Evolutionary conservation across 2,888 invertebrate genomes (phyloP).

Genomic region (Synergus laeviventris): DNA sequence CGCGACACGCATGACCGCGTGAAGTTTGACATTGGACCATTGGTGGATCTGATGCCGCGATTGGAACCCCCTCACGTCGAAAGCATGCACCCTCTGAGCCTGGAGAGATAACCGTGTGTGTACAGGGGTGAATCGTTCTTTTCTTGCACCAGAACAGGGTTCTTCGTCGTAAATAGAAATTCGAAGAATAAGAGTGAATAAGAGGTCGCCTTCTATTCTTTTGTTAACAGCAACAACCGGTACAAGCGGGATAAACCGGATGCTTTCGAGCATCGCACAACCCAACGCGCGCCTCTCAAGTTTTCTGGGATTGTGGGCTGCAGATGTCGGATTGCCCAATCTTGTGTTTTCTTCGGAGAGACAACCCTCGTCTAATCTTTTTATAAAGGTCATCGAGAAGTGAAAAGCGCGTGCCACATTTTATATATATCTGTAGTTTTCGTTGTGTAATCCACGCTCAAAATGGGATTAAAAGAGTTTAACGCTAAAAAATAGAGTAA

Average conservation of each 20-base stretch:
- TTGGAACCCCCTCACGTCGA: slow-evolving; percentile 18
- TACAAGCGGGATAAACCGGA: slow-evolving; percentile 33
- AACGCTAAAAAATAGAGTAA: slow-evolving; percentile 20
- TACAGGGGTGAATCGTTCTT: slow-evolving; percentile 29
- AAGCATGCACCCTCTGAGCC: slow-evolving; percentile 6
- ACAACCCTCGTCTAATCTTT: slow-evolving; percentile 13
- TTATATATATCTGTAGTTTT: neutral
- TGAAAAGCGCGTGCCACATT: slow-evolving; percentile 24
- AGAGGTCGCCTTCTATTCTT: slow-evolving; percentile 28
- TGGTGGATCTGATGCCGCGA: slow-evolving; percentile 13
- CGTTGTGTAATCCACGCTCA: neutral
- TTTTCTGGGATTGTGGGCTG: slow-evolving; percentile 7
- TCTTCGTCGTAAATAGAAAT: slow-evolving; percentile 23
- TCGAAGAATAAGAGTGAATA: slow-evolving; percentile 28
- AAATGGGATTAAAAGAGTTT: slow-evolving; percentile 30
- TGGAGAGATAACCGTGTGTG: slow-evolving; percentile 26
- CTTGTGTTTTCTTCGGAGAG: neutral
- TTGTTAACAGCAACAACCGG: slow-evolving; percentile 19
- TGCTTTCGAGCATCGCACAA: slow-evolving; percentile 4
- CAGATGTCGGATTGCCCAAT: slow-evolving; percentile 23
- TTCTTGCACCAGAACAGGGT: slow-evolving; percentile 25
- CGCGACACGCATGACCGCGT: slow-evolving; percentile 29
- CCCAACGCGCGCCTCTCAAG: slow-evolving; percentile 15
- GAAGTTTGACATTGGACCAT: slow-evolving; percentile 21
- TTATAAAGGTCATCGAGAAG: slow-evolving; percentile 14